Evolutionary conservation across 1,140 invertebrate species (phyloP).

Genomic region (Mya arenaria): DNA sequence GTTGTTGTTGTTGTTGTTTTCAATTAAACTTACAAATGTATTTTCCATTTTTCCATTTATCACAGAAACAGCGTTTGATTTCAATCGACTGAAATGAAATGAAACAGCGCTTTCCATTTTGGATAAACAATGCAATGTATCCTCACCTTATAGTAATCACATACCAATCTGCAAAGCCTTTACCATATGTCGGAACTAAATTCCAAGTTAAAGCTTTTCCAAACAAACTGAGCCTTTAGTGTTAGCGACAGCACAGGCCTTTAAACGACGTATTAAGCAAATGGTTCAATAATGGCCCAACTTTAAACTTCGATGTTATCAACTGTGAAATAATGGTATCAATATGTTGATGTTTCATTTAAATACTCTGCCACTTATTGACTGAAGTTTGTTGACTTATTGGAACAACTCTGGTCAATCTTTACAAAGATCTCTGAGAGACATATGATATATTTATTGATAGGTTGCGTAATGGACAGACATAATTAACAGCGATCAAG

Average conservation of each 20-base stretch:
- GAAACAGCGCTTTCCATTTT: too few species aligned
- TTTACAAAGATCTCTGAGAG: conserved; percentile 35
- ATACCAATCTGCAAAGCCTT: background rate
- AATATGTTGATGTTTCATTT: conserved; percentile 36
- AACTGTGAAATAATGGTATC: conserved; percentile 26
- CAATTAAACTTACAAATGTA: too few species aligned
- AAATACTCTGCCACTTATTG: conserved; percentile 21
- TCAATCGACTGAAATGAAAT: too few species aligned
- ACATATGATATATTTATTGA: background rate
- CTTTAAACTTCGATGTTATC: conserved; percentile 14
- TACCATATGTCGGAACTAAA: background rate
- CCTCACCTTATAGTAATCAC: background rate
- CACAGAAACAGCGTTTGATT: too few species aligned
- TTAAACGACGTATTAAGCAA: background rate
- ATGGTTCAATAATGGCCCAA: background rate
- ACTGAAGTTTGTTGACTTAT: conserved; percentile 30
- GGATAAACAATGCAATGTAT: background rate
- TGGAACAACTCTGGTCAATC: conserved; percentile 39
- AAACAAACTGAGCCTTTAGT: background rate
- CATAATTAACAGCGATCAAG: background rate
- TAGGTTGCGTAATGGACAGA: background rate
- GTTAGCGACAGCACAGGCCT: background rate
- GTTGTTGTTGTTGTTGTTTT: too few species aligned
- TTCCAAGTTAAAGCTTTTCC: background rate
- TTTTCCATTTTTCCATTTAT: too few species aligned